Conservation (phyloP, 2,113 vertebrate genomes). For the Neogobius melanostomus region DNA sequence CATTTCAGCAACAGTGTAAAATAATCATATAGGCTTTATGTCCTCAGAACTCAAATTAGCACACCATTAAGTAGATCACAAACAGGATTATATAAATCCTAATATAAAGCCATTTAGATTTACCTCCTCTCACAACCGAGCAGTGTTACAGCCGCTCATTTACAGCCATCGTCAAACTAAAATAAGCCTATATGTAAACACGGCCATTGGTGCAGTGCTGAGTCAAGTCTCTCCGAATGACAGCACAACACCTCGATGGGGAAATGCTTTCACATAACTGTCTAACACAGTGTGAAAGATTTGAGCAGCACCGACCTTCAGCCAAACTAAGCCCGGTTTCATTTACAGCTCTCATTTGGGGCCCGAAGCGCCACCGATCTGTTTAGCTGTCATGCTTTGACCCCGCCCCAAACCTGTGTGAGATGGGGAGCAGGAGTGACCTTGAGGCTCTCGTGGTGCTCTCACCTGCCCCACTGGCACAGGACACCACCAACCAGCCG, state of each 20-base stretch:
- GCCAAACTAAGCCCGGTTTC: conserved; percentile 9
- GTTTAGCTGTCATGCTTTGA: conserved; percentile 50
- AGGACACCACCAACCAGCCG: conserved; percentile 26
- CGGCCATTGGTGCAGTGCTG: neutral
- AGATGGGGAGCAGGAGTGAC: conserved; percentile 41
- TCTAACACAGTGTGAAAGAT: conserved; percentile 24
- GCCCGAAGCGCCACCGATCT: conserved; percentile 28
- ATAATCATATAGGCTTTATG: conserved; percentile 7
- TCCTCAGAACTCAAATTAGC: conserved; percentile 6
- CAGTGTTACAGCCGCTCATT: neutral
- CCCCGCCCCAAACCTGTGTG: conserved; percentile 10
- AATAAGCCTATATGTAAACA: neutral
- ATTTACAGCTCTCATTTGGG: conserved; percentile 48
- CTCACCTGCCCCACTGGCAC: conserved; percentile 54
- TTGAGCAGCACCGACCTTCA: conserved; percentile 22
- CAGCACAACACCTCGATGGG: conserved; percentile 1
- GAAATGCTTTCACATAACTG: conserved; percentile 31
- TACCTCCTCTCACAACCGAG: neutral
- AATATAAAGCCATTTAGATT: conserved; percentile 7
- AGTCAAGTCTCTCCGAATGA: conserved; percentile 6
- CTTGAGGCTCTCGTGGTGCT: conserved; percentile 46
- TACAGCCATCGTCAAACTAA: neutral
- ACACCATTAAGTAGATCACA: neutral
- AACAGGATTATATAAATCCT: neutral
- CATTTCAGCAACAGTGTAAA: neutral